phyloP scores from a whole-genome alignment of 1,140 invertebrate species.

The Drosophila obscura region DNA sequence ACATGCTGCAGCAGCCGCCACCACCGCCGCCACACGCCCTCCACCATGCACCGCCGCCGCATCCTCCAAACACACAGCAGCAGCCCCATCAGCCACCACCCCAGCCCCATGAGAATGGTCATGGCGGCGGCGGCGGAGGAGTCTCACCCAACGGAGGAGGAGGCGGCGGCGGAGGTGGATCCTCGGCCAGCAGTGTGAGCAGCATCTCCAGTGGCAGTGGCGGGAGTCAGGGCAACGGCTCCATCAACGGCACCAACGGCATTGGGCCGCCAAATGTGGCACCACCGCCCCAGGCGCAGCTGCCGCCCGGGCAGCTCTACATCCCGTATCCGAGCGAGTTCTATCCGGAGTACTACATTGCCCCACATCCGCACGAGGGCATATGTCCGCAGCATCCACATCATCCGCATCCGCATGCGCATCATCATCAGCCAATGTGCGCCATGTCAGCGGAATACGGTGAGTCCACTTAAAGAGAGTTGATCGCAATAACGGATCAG shows the following conservation, averaged over 20 bases:
- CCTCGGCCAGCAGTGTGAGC: constrained; percentile 69
- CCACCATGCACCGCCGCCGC: constrained; percentile 44
- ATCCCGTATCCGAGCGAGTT: constrained; percentile 80
- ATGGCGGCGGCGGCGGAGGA: constrained; percentile 55
- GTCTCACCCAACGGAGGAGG: constrained; percentile 57
- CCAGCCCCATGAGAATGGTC: constrained; percentile 59
- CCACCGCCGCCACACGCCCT: constrained; percentile 46
- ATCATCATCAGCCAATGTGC: constrained; percentile 80
- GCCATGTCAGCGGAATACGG: constrained; percentile 81
- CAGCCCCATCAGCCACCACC: constrained; percentile 2
- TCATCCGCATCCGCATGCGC: constrained; percentile 72
- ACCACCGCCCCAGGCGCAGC: constrained; percentile 21
- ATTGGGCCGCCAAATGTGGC: constrained; percentile 48
- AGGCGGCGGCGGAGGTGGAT: constrained; percentile 50
- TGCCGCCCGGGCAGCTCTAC: constrained; percentile 71
- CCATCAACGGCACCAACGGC: constrained; percentile 56
- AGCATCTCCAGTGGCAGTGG: constrained; percentile 65
- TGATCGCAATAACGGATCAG: no score
- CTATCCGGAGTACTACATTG: constrained; percentile 81
- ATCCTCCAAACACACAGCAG: constrained; percentile 42
- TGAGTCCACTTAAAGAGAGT: constrained; percentile 39
- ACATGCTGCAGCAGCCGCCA: constrained; percentile 41
- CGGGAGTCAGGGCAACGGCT: constrained; percentile 49
- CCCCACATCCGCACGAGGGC: constrained; percentile 79
- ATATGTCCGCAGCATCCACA: constrained; percentile 82